Evolutionary conservation across 53 echinoderm and acorn worm species (phyloP), one percentile per base, ranked within the genome.

Genomic region (Apostichopus leukothele): DNA sequence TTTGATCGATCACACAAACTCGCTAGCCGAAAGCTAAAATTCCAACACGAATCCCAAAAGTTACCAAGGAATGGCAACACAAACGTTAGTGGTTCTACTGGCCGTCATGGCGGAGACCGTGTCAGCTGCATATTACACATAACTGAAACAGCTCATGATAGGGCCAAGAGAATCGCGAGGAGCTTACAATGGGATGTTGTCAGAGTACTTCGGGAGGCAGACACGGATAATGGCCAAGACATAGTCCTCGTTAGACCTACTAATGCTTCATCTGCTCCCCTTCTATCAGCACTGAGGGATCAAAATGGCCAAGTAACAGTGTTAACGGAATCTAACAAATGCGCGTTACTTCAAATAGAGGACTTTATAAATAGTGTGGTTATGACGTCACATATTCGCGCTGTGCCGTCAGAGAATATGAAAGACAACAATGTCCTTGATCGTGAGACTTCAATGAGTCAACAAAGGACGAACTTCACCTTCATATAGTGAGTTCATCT

Each of bases 151-250:
- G 85, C 85, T 50, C 60, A 21, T 59, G 16, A 60, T 12, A 85
- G 85, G 26, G 85, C 85, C 10, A 59, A 66, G 14, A 9, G 85
- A 14, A 85, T 85, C 39, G 85, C 66, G 10, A 85, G 22, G 68
- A 67, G 50, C 16, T 66, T 85, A 12, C 25, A 39, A 4, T 85
- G 85, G 85, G 67, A 85, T 12, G 67, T 85, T 85, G 85, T 85
- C 4, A 12, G 67, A 5, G 85, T 85, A 67, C 68, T 85, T 12
- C 26, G 50, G 66, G 67, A 66, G 27, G 66, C 85, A 23, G 66
- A 50, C 57, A 67, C 60, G 50, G 16, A 10, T 3, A 68, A 85
- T 0, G 85, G 85, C 10, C 57, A 67, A 67, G 85, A 85, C 68
- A 85, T 85, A 3, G 85, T 85, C 1, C 67, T 85, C 39, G 85